A percentile compares a stretch with the other conserved stretches of the same genome.
Conservation (phyloP, 2,888 invertebrate genomes). For the Cryptocephalus primarius region DNA sequence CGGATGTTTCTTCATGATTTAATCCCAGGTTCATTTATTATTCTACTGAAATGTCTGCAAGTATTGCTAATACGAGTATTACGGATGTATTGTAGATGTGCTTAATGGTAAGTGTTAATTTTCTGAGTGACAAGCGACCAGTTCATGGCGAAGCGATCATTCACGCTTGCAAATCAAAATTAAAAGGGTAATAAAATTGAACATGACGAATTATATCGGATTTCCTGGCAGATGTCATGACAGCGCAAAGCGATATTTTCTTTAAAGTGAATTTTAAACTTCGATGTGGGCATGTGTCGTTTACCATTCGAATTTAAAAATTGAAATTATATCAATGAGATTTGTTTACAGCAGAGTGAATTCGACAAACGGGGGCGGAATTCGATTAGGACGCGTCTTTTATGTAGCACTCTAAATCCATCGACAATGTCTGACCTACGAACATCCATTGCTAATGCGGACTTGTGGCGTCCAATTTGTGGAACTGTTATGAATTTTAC, state of each 20-base stretch:
- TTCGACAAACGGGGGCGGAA: slow-evolving; percentile 35
- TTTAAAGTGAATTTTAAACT: slow-evolving; percentile 32
- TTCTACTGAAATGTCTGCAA: too few relatives aligned
- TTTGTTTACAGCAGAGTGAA: slow-evolving; percentile 36
- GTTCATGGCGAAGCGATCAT: too few relatives aligned
- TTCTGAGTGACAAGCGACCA: too few relatives aligned
- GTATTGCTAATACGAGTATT: too few relatives aligned
- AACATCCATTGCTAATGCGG: slow-evolving; percentile 30
- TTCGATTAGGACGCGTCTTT: slow-evolving; percentile 29
- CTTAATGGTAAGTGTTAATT: too few relatives aligned
- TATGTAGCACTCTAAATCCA: slow-evolving; percentile 32
- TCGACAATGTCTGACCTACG: slow-evolving; percentile 21
- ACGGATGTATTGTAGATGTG: too few relatives aligned
- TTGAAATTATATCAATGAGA: slow-evolving; percentile 37
- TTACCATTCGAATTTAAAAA: slow-evolving; percentile 32
- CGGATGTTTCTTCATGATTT: too few relatives aligned
- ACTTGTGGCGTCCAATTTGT: slow-evolving; percentile 8
- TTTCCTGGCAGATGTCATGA: slow-evolving; percentile 38
- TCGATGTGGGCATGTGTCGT: slow-evolving; percentile 22
- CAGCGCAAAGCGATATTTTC: slow-evolving; percentile 34
- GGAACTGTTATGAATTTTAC: background rate
- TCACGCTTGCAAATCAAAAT: background rate
- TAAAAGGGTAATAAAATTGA: slow-evolving; percentile 33
- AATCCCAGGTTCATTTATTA: too few relatives aligned
- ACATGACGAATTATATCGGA: slow-evolving; percentile 31